phyloP scores from a whole-genome alignment of 2,797 vertebrate species.

The Chiroxiphia lanceolata region DNA sequence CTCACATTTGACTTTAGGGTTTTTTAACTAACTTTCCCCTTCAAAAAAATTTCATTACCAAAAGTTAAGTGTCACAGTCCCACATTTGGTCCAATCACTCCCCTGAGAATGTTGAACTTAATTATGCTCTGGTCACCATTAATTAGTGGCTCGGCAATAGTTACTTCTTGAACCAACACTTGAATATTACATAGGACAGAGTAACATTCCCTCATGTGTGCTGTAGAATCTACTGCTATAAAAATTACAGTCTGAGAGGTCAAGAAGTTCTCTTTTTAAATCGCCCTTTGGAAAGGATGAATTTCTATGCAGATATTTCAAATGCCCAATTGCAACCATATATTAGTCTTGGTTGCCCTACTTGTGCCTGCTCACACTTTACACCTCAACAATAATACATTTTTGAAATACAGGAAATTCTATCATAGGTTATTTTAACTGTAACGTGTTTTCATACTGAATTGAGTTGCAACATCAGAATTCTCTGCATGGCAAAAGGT shows the following conservation, averaged over 20 bases:
- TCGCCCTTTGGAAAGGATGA: background rate
- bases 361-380: conserved; percentile 3
- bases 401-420: conserved; percentile 9
- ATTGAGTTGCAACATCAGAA: background rate
- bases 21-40: conserved; percentile 40
- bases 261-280: conserved; percentile 32
- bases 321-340: background rate
- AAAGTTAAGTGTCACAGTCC: conserved; percentile 58
- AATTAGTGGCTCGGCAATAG: conserved; percentile 34
- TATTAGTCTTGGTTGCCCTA: conserved; percentile 1
- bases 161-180: conserved; percentile 49
- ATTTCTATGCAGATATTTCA: conserved; percentile 43
- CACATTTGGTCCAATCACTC: conserved; percentile 47
- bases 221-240: conserved; percentile 31
- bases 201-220: conserved; percentile 45
- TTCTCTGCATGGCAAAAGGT: background rate
- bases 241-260: conserved; percentile 43
- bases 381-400: background rate
- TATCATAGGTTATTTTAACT: conserved; percentile 27
- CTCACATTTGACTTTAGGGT: conserved; percentile 50
- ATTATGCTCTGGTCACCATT: conserved; percentile 51
- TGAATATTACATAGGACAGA: background rate
- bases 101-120: conserved; percentile 55
- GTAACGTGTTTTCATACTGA: background rate
- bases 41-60: conserved; percentile 55